These are phyloP conservation scores for Sericinus montela DNA, from an alignment of 2,888 invertebrate genomes.

Conservation along the genomic window DNA sequence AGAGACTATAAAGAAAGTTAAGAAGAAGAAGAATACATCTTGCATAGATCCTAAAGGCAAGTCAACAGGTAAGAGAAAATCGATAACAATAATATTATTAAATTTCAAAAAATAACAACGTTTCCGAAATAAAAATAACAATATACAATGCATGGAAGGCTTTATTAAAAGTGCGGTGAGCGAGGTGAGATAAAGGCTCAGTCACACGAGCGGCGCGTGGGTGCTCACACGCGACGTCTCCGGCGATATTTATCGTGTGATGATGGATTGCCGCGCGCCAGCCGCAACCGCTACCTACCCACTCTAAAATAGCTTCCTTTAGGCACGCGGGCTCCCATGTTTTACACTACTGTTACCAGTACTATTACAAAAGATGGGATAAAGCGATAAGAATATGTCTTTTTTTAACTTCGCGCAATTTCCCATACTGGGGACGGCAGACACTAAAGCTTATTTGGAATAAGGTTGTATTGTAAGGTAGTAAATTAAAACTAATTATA, in stretches of 20 bases:
- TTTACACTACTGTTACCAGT: slow-evolving; percentile 26
- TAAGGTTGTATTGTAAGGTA: no score
- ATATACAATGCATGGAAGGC: neutral
- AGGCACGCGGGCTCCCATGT: slow-evolving; percentile 22
- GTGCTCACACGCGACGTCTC: slow-evolving; percentile 33
- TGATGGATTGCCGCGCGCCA: slow-evolving; percentile 43
- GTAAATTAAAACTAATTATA: no score
- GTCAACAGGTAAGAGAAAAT: no score
- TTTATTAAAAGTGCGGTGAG: neutral
- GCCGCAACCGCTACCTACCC: slow-evolving; percentile 2
- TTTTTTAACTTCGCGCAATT: no score
- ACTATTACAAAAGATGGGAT: neutral
- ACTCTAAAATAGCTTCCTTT: slow-evolving; percentile 35
- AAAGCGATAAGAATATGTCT: neutral
- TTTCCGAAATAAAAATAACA: no score
- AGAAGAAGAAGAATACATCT: no score
- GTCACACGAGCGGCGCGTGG: slow-evolving; percentile 32
- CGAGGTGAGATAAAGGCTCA: slow-evolving; percentile 16
- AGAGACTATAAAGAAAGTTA: no score
- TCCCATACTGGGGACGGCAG: no score
- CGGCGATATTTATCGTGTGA: slow-evolving; percentile 53
- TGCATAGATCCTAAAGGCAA: no score
- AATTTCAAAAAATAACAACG: no score
- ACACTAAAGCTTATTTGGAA: no score
- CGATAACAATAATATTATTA: no score